phyloP scores from a whole-genome alignment of 1,140 invertebrate species.

The Drosophila subpulchrella region DNA sequence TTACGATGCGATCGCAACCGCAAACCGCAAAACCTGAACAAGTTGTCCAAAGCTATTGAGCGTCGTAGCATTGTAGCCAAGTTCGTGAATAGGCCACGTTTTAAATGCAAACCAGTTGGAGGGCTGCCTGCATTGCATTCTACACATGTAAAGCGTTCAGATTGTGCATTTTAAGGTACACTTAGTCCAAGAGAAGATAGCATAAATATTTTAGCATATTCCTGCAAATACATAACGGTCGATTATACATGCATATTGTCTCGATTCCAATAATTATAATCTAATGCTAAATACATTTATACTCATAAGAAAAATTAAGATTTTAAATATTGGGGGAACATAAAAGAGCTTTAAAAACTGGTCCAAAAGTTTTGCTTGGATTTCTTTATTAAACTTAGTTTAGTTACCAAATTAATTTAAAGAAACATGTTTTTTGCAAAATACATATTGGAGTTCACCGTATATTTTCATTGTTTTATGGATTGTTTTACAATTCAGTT shows the following conservation, averaged over 20 bases:
- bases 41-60: conserved; percentile 61
- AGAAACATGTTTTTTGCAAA: too few species aligned
- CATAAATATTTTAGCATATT: conserved; percentile 79
- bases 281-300: conserved; percentile 65
- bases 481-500: too few species aligned
- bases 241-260: conserved; percentile 64
- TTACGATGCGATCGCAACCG: conserved; percentile 31
- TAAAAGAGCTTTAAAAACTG: too few species aligned
- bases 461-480: too few species aligned
- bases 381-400: too few species aligned
- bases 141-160: conserved; percentile 56
- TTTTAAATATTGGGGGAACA: background rate
- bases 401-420: too few species aligned
- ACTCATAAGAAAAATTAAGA: conserved; percentile 66
- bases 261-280: conserved; percentile 68
- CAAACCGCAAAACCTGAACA: conserved; percentile 46
- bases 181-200: conserved; percentile 73
- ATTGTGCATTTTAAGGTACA: conserved; percentile 78
- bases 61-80: conserved; percentile 46
- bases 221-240: conserved; percentile 60
- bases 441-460: too few species aligned
- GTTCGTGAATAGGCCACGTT: conserved; percentile 49
- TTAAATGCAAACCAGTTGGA: conserved; percentile 29
- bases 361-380: too few species aligned
- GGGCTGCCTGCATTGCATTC: conserved; percentile 7